Conservation (phyloP, 2,888 invertebrate genomes). For the Exephanes ischioxanthus region DNA sequence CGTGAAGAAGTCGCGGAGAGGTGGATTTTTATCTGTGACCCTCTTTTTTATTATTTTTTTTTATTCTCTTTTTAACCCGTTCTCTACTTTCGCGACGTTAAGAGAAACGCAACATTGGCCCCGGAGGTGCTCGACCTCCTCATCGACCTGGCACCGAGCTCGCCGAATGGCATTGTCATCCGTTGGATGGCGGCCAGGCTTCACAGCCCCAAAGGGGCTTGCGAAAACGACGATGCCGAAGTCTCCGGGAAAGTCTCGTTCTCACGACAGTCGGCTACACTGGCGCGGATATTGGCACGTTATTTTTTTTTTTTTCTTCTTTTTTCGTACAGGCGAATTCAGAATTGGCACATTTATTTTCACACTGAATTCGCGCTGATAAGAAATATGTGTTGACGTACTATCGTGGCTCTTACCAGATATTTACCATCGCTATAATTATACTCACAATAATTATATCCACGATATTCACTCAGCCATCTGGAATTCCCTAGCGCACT, state of each 20-base stretch:
- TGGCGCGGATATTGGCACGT: conserved; percentile 20
- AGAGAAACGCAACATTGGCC: conserved; percentile 58
- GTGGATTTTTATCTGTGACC: conserved; percentile 29
- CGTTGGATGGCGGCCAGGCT: conserved; percentile 56
- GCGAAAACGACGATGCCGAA: conserved; percentile 9
- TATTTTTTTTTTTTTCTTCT: no score
- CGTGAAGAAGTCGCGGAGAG: conserved; percentile 29
- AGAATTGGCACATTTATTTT: neutral
- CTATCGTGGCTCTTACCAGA: no score
- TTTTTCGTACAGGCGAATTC: conserved; percentile 16
- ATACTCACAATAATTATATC: no score
- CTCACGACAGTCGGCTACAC: conserved; percentile 31
- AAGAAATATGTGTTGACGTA: neutral
- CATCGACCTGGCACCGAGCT: conserved; percentile 51
- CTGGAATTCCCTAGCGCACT: no score
- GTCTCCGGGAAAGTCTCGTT: conserved; percentile 42
- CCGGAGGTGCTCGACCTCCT: conserved; percentile 53
- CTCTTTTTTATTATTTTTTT: neutral
- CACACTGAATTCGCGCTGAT: neutral
- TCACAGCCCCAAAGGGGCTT: conserved; percentile 24
- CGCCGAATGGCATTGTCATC: conserved; percentile 57
- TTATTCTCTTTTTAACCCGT: conserved; percentile 12
- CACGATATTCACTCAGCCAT: no score
- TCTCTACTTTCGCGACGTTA: conserved; percentile 31
- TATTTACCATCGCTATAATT: no score